Conservation (phyloP, 2,888 invertebrate species). For the Euspilapteryx auroguttella region DNA sequence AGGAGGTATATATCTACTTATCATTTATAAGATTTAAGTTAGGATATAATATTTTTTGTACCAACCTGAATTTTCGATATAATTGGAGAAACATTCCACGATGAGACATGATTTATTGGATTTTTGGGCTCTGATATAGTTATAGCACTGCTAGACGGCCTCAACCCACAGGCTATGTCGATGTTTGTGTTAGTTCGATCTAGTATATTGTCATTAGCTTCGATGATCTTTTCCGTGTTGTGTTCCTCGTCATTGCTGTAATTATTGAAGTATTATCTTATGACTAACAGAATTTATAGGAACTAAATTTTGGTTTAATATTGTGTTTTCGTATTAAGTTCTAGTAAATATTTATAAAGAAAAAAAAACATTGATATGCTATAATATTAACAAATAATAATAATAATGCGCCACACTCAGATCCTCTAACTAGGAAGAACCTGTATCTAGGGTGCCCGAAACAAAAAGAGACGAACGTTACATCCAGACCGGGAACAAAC, state of each 20-base stretch:
- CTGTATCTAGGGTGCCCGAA: too few relatives aligned
- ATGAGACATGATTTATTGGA: conserved; percentile 8
- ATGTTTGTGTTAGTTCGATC: conserved; percentile 77
- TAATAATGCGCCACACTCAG: too few relatives aligned
- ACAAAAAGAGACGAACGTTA: too few relatives aligned
- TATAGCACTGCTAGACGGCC: conserved; percentile 12
- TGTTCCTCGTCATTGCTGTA: conserved; percentile 21
- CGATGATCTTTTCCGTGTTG: conserved; percentile 71
- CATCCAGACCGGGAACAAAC: too few relatives aligned
- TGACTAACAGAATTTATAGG: conserved; percentile 1
- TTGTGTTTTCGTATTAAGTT: conserved; percentile 1
- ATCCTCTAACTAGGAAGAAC: too few relatives aligned
- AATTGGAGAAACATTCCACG: conserved; percentile 22
- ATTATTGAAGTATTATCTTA: not conserved
- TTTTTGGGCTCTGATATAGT: conserved; percentile 6
- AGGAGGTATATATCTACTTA: too few relatives aligned
- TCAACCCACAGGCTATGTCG: conserved; percentile 60
- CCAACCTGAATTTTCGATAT: conserved; percentile 32
- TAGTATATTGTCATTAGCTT: conserved; percentile 81
- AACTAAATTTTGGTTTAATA: conserved; percentile 1
- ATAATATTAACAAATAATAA: too few relatives aligned
- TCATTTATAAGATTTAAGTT: too few relatives aligned
- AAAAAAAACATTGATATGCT: too few relatives aligned
- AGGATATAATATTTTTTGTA: too few relatives aligned
- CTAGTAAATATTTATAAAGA: too few relatives aligned